phyloP scores from a whole-genome alignment of 2,113 vertebrate genomes.

The Petrocephalus zakoni region DNA sequence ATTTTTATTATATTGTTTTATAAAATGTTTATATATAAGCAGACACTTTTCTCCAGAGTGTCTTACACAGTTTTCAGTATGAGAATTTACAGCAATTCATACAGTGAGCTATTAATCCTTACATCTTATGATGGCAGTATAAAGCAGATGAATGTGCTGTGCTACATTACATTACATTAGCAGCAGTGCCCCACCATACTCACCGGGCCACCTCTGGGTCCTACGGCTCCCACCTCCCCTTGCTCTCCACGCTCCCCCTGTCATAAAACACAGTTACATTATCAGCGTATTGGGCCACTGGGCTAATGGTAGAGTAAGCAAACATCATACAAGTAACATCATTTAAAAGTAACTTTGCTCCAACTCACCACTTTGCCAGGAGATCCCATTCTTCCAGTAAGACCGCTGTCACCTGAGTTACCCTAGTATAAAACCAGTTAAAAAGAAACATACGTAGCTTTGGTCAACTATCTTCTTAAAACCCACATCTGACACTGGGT shows the following conservation, averaged over 20 bases:
- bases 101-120: too few relatives aligned
- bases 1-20: too few relatives aligned
- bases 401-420: slow-evolving; percentile 66
- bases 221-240: slow-evolving; percentile 76
- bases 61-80: too few relatives aligned
- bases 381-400: slow-evolving; percentile 79
- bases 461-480: background rate
- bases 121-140: background rate
- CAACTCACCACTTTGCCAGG: slow-evolving; percentile 81
- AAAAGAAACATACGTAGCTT: background rate
- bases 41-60: too few relatives aligned
- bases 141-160: background rate
- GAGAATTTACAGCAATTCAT: too few relatives aligned
- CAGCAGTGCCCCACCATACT: slow-evolving; percentile 48
- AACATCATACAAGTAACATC: background rate
- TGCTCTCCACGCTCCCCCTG: slow-evolving; percentile 84
- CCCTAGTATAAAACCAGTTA: slow-evolving; percentile 61
- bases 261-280: slow-evolving; percentile 25
- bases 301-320: background rate
- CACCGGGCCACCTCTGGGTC: slow-evolving; percentile 78
- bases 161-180: background rate
- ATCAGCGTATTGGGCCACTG: background rate
- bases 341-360: background rate
- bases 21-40: too few relatives aligned
- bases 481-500: background rate